Conservation (phyloP, 1,140 invertebrate genomes). For the Amphibalanus amphitrite region DNA sequence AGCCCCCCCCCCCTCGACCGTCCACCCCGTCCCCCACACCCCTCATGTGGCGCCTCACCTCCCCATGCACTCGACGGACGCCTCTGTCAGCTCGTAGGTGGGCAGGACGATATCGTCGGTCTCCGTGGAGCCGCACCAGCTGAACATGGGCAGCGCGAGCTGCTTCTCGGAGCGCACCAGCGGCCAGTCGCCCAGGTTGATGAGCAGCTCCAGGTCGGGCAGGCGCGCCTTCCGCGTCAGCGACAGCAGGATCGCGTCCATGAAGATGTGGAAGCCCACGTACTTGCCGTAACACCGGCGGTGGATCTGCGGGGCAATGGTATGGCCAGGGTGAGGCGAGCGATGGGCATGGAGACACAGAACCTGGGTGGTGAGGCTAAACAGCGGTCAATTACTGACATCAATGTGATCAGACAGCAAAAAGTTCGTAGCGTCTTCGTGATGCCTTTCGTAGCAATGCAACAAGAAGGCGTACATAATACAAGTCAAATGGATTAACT, state of each 20-base stretch:
- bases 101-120: conserved; percentile 80
- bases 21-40: conserved; percentile 7
- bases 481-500: too few relatives aligned
- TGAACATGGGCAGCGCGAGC: conserved; percentile 64
- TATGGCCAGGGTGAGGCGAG: too few relatives aligned
- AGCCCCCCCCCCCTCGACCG: not conserved
- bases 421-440: too few relatives aligned
- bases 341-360: too few relatives aligned
- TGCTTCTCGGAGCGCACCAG: conserved; percentile 32
- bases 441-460: too few relatives aligned
- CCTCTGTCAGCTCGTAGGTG: conserved; percentile 87
- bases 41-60: too few relatives aligned
- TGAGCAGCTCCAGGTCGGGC: conserved; percentile 76
- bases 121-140: conserved; percentile 82
- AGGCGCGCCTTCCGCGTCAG: conserved; percentile 60
- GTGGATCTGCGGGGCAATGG: conserved; percentile 41
- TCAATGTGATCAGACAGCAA: too few relatives aligned
- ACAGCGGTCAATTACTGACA: too few relatives aligned
- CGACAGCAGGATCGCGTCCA: conserved; percentile 71
- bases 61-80: conserved; percentile 76
- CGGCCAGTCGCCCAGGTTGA: conserved; percentile 94
- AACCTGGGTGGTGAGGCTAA: too few relatives aligned
- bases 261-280: conserved; percentile 69
- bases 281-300: conserved; percentile 81
- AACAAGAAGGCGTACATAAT: too few relatives aligned